Evolutionary conservation across 1,140 invertebrate genomes (phyloP).

Genomic region (Neotoxoptera formosana): DNA sequence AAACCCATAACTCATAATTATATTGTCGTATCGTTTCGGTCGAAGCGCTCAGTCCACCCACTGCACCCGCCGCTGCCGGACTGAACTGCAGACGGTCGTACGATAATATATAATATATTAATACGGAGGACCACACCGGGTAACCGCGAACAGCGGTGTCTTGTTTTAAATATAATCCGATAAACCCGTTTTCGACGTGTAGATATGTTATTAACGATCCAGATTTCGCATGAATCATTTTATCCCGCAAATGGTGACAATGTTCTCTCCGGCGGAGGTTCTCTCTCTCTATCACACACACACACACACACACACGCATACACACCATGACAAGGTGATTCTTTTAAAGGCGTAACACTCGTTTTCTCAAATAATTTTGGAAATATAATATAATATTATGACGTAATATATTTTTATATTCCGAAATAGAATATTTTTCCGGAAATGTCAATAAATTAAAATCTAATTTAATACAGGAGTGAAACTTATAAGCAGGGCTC

Average conservation of each 20-base stretch:
- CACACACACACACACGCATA: too few relatives aligned
- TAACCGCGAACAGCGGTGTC: not conserved
- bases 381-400: not conserved
- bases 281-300: not conserved
- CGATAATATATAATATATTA: not conserved
- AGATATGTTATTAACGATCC: constrained; percentile 18
- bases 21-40: not conserved
- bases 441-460: not conserved
- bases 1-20: constrained; percentile 23
- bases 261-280: not conserved
- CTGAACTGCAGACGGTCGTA: not conserved
- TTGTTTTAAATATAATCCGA: constrained; percentile 20
- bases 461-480: not conserved
- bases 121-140: not conserved
- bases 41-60: not conserved
- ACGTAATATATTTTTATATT: not conserved
- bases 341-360: not conserved
- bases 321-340: not conserved
- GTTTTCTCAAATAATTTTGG: not conserved
- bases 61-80: not conserved
- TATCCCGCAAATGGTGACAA: not conserved
- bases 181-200: constrained; percentile 22
- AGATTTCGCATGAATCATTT: constrained; percentile 33
- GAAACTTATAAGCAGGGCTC: too few relatives aligned
- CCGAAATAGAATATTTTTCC: not conserved